phyloP scores from a whole-genome alignment of 2,113 vertebrate species.

The Triplophysa siluroides region DNA sequence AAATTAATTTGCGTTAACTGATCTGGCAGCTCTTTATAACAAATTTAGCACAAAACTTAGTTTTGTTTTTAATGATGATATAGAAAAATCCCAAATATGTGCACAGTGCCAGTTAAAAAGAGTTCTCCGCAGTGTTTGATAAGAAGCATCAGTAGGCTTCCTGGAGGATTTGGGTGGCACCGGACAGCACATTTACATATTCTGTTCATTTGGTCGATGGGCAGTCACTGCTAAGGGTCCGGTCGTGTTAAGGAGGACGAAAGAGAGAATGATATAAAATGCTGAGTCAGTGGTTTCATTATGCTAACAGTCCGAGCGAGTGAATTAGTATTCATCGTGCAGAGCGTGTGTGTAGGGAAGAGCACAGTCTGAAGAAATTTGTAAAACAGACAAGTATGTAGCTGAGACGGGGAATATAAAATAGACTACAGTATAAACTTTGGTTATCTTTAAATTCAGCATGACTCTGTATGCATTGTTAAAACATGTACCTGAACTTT shows the following conservation, averaged over 20 bases:
- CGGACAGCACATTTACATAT: constrained; percentile 49
- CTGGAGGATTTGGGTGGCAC: not conserved
- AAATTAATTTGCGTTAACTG: not conserved
- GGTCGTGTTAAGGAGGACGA: constrained; percentile 15
- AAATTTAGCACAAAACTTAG: not conserved
- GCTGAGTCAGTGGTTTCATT: constrained; percentile 43
- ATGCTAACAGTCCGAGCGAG: constrained; percentile 10
- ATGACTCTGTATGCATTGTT: too few species aligned
- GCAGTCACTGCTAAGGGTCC: constrained; percentile 36
- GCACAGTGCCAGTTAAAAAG: not conserved
- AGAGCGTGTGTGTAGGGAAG: not conserved
- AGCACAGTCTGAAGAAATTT: constrained; percentile 13
- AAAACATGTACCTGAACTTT: too few species aligned
- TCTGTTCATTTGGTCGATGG: constrained; percentile 46
- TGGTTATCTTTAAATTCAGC: not conserved
- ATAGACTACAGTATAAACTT: not conserved
- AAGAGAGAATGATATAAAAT: constrained; percentile 20
- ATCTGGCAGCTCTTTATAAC: not conserved
- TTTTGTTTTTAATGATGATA: not conserved
- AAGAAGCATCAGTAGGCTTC: not conserved
- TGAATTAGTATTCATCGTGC: constrained; percentile 40
- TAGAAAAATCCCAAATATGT: not conserved
- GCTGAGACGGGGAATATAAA: not conserved
- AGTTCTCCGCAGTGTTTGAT: constrained; percentile 27
- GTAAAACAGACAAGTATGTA: not conserved